Evolutionary conservation across 2,888 invertebrate genomes (phyloP).

Genomic region (Pammene fasciana): DNA sequence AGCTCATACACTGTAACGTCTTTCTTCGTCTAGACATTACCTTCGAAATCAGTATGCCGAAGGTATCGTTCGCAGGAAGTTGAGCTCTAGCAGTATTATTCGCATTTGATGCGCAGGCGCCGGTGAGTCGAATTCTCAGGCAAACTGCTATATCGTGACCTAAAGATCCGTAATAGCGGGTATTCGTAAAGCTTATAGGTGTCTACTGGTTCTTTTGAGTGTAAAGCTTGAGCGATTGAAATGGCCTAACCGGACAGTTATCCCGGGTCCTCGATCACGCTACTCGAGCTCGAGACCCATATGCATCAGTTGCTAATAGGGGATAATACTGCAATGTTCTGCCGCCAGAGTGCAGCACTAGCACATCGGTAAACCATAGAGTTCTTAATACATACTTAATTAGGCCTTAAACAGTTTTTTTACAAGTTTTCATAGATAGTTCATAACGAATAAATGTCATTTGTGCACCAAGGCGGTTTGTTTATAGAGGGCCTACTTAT

Average conservation of each 20-base stretch:
- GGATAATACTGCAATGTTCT: no score
- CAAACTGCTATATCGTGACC: neutral
- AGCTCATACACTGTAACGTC: neutral
- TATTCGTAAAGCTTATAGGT: neutral
- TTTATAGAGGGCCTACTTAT: no score
- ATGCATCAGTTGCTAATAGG: slow-evolving; percentile 16
- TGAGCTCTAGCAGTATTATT: slow-evolving; percentile 25
- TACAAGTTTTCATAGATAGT: no score
- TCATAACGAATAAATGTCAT: no score
- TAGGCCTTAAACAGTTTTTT: no score
- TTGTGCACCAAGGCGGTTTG: no score
- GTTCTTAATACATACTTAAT: no score
- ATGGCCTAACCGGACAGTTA: slow-evolving; percentile 43
- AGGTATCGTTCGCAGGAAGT: slow-evolving; percentile 43
- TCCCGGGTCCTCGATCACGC: slow-evolving; percentile 13
- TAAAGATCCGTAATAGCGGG: neutral
- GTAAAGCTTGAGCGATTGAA: neutral
- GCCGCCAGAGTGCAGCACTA: no score
- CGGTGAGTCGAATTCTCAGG: neutral
- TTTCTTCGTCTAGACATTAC: neutral
- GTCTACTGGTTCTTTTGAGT: neutral
- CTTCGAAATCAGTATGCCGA: slow-evolving; percentile 44
- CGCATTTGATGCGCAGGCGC: neutral
- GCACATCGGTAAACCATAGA: no score
- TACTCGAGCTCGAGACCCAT: neutral